Conservation (phyloP, 2,797 vertebrate species). For the Spinus olivaceus region DNA sequence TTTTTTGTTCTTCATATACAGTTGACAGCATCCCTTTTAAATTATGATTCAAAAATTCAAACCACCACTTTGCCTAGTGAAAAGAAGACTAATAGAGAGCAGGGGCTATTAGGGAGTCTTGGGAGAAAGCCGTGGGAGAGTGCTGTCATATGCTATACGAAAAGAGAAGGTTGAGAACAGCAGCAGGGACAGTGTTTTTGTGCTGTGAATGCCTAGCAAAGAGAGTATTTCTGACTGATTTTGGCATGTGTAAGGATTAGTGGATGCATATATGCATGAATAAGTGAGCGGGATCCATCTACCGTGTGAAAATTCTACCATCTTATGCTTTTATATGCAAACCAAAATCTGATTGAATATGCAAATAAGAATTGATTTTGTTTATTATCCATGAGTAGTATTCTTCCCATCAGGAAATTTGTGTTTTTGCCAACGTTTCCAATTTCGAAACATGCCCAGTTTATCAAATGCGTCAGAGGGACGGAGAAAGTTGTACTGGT, state of each 20-base stretch:
- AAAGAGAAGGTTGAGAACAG: slow-evolving; percentile 20
- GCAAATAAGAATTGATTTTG: slow-evolving; percentile 64
- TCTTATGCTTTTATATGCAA: slow-evolving; percentile 66
- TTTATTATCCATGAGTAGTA: slow-evolving; percentile 58
- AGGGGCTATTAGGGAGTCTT: background rate
- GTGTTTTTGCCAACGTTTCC: slow-evolving; percentile 48
- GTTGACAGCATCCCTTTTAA: slow-evolving; percentile 25
- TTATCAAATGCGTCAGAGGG: slow-evolving; percentile 56
- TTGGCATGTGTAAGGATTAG: slow-evolving; percentile 49
- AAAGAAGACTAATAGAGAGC: slow-evolving; percentile 10
- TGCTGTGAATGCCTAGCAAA: slow-evolving; percentile 40
- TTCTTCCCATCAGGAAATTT: slow-evolving; percentile 53
- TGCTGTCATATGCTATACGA: background rate
- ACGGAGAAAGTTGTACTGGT: background rate
- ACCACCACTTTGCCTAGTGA: background rate
- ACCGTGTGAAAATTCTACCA: slow-evolving; percentile 57
- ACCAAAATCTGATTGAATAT: slow-evolving; percentile 59
- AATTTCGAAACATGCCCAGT: slow-evolving; percentile 10
- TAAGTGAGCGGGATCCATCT: slow-evolving; percentile 38
- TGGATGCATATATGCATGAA: slow-evolving; percentile 48
- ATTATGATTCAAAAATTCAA: slow-evolving; percentile 44
- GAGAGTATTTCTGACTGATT: slow-evolving; percentile 44
- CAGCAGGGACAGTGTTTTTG: slow-evolving; percentile 33
- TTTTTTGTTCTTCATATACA: background rate
- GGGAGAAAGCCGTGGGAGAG: background rate